Percentiles rank a stretch among this genome's conserved stretches.
Conservation (phyloP, 2,113 vertebrate species). For the Anhinga anhinga region DNA sequence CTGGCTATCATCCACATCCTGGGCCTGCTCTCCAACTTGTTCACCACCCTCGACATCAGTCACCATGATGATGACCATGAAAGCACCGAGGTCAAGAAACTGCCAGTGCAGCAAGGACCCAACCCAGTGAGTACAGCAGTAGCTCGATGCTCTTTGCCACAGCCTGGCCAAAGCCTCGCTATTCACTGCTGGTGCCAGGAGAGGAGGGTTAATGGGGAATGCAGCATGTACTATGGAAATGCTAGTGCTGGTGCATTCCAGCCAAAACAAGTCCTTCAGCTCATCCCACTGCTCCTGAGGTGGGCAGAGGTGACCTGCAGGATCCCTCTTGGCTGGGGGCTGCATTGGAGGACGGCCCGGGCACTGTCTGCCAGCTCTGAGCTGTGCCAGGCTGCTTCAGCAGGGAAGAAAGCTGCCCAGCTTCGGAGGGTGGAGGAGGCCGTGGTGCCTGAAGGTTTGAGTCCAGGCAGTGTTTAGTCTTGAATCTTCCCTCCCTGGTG, state of each 20-base stretch:
- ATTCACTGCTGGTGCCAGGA: background rate
- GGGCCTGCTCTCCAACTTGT: constrained; percentile 96
- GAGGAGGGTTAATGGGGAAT: background rate
- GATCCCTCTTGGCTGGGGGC: background rate
- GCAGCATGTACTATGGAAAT: background rate
- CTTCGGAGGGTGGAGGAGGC: background rate
- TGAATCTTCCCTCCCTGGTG: background rate
- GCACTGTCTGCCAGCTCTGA: background rate
- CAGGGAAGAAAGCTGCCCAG: background rate
- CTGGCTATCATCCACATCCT: constrained; percentile 98
- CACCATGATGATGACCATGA: constrained; percentile 95
- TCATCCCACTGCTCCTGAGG: background rate
- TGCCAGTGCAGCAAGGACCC: constrained; percentile 88
- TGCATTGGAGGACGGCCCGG: background rate
- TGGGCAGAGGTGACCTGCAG: background rate
- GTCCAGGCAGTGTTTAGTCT: background rate
- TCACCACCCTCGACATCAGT: constrained; percentile 96
- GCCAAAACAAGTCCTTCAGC: background rate
- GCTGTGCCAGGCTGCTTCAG: background rate
- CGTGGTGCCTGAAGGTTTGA: background rate
- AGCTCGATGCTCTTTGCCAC: background rate
- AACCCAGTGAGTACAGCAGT: constrained; percentile 85
- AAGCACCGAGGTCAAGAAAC: constrained; percentile 85
- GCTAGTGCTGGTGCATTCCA: background rate
- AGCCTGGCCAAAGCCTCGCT: background rate